A percentile compares a stretch with the other conserved stretches of the same genome.
These are phyloP conservation scores for Motacilla alba DNA, from an alignment of 2,113 vertebrate genomes.

Conservation along the genomic window DNA sequence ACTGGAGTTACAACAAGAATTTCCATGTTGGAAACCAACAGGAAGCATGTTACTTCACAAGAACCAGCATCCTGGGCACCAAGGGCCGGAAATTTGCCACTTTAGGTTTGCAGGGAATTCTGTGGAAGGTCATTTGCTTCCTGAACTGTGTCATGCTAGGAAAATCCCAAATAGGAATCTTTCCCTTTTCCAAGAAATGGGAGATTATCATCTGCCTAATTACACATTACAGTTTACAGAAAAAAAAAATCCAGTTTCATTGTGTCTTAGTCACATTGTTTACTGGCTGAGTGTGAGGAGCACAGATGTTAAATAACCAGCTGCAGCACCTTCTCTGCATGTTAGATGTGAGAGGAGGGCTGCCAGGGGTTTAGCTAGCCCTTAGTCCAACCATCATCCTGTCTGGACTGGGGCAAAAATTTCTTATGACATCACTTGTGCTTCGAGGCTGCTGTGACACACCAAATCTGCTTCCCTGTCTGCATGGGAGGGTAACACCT, in stretches of 20 bases:
- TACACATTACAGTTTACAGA: background rate
- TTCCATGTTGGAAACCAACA: background rate
- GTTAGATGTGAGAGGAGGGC: background rate
- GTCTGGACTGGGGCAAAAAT: background rate
- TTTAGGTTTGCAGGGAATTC: background rate
- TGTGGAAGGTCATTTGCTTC: background rate
- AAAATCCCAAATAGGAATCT: background rate
- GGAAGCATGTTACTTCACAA: background rate
- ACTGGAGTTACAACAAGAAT: background rate
- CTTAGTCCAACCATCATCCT: background rate
- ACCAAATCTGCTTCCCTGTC: background rate
- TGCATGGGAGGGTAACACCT: background rate
- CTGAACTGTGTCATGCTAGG: background rate
- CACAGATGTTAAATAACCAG: background rate
- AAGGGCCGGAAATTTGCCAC: background rate
- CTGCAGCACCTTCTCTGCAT: background rate
- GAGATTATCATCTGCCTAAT: background rate
- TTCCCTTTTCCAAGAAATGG: constrained; percentile 4
- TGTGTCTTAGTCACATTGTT: background rate
- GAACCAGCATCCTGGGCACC: background rate
- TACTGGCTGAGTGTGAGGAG: background rate
- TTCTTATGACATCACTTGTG: background rate
- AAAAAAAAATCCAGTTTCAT: rapidly evolving
- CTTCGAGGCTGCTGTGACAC: background rate
- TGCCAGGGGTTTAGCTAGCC: background rate